Percentiles rank a stretch among this genome's conserved stretches.
Evolutionary conservation across 2,113 vertebrate species (phyloP).

Genomic region (Oncorhynchus kisutch): DNA sequence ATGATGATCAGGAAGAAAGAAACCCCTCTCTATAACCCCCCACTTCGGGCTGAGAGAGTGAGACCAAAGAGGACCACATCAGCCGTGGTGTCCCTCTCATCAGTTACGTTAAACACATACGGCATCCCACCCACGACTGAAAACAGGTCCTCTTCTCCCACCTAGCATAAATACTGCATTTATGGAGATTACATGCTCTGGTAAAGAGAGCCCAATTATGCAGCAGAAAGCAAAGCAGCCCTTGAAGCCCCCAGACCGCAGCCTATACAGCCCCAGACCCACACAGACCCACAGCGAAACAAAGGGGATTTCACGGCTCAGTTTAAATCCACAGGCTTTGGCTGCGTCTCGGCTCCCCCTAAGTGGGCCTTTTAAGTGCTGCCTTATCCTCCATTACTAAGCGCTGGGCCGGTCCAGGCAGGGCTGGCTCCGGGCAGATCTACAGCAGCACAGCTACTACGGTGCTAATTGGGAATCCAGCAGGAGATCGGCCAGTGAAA

Average conservation of each 20-base stretch:
- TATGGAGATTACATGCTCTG: conserved; percentile 56
- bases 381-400: conserved; percentile 66
- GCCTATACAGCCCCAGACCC: conserved; percentile 46
- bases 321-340: conserved; percentile 65
- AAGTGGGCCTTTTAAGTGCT: conserved; percentile 66
- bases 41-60: conserved; percentile 18
- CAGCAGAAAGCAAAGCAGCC: not conserved
- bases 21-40: too few relatives aligned
- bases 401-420: conserved; percentile 45
- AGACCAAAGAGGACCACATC: conserved; percentile 35
- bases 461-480: conserved; percentile 41
- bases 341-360: conserved; percentile 49
- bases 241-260: conserved; percentile 16
- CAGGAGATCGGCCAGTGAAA: conserved; percentile 18
- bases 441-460: conserved; percentile 31
- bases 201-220: conserved; percentile 13
- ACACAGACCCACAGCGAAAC: conserved; percentile 61
- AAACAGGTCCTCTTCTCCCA: conserved; percentile 18
- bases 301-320: conserved; percentile 70
- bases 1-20: too few relatives aligned
- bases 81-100: conserved; percentile 43
- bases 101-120: conserved; percentile 55
- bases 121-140: conserved; percentile 27
- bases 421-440: conserved; percentile 47
- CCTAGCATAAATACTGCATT: conserved; percentile 34